These are phyloP conservation scores for Limnephilus auricula DNA, from an alignment of 2,888 invertebrate species.

Conservation along the genomic window DNA sequence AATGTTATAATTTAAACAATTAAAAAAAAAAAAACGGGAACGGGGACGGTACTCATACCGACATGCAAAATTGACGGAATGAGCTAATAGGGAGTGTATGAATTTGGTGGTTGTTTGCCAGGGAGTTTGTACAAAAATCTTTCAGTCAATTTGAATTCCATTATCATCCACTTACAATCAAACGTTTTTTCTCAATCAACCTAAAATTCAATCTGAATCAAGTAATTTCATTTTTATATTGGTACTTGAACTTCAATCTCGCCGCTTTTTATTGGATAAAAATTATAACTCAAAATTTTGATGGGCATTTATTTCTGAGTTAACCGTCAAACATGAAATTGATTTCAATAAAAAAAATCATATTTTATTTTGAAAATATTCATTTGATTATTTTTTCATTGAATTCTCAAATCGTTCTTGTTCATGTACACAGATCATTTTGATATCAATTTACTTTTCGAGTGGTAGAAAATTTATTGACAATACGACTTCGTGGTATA, in stretches of 20 bases:
- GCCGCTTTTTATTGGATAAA: not conserved
- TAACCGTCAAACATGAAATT: not conserved
- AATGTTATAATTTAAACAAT: too few species aligned
- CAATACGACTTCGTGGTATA: not conserved
- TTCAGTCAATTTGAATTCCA: not conserved
- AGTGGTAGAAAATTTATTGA: not conserved
- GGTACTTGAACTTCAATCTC: not conserved
- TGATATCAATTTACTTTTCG: not conserved
- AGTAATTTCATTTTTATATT: not conserved
- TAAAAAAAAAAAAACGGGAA: too few species aligned
- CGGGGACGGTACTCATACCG: too few species aligned
- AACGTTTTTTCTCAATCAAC: not conserved
- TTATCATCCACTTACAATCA: not conserved
- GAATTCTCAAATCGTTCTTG: not conserved
- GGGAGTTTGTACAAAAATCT: not conserved
- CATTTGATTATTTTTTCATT: not conserved
- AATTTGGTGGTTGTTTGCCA: not conserved
- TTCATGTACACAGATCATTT: not conserved
- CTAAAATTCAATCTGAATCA: not conserved
- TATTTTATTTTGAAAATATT: not conserved
- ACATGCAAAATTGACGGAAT: too few species aligned
- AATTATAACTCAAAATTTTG: not conserved
- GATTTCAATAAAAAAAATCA: not conserved
- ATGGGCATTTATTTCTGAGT: not conserved
- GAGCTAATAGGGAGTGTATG: not conserved